Percentiles rank a stretch among this genome's conserved stretches.
These are phyloP conservation scores for Solenopsis fugax DNA, from an alignment of 1,140 invertebrate genomes.

Conservation along the genomic window DNA sequence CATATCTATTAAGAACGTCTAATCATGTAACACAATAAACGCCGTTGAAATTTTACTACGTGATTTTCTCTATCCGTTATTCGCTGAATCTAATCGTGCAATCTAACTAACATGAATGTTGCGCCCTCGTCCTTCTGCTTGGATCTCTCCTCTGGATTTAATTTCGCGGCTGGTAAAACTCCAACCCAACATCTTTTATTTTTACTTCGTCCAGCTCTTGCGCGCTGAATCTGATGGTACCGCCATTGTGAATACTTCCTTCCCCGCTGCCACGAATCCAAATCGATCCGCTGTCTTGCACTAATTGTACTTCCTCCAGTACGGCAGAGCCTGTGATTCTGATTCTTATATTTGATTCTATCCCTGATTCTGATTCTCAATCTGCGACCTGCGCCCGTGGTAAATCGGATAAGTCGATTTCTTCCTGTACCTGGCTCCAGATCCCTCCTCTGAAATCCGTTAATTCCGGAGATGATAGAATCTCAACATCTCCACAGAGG, in stretches of 20 bases:
- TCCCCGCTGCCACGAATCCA: slow-evolving; percentile 21
- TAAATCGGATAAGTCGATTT: slow-evolving; percentile 32
- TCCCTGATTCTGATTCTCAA: slow-evolving; percentile 14
- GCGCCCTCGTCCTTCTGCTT: not conserved
- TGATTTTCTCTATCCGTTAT: not conserved
- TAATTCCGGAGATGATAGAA: slow-evolving; percentile 15
- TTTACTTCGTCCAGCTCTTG: slow-evolving; percentile 3
- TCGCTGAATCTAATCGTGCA: slow-evolving; percentile 9
- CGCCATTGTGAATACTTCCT: slow-evolving; percentile 25
- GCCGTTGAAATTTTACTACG: not conserved
- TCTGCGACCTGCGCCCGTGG: not conserved
- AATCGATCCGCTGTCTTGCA: slow-evolving; percentile 28
- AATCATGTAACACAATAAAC: not conserved
- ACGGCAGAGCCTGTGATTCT: slow-evolving; percentile 1
- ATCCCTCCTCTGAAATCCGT: not conserved
- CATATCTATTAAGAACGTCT: not conserved
- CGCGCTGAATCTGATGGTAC: slow-evolving; percentile 42
- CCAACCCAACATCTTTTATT: slow-evolving; percentile 30
- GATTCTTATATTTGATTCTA: slow-evolving; percentile 49
- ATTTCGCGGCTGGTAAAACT: slow-evolving; percentile 26
- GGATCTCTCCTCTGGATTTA: not conserved
- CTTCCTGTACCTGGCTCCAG: not conserved
- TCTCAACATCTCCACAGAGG: slow-evolving; percentile 15
- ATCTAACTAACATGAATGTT: slow-evolving; percentile 20
- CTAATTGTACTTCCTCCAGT: slow-evolving; percentile 35